Base-by-base conservation (phyloP, 2,888 invertebrate species). In the Ischnus inquisitorius region DNA sequence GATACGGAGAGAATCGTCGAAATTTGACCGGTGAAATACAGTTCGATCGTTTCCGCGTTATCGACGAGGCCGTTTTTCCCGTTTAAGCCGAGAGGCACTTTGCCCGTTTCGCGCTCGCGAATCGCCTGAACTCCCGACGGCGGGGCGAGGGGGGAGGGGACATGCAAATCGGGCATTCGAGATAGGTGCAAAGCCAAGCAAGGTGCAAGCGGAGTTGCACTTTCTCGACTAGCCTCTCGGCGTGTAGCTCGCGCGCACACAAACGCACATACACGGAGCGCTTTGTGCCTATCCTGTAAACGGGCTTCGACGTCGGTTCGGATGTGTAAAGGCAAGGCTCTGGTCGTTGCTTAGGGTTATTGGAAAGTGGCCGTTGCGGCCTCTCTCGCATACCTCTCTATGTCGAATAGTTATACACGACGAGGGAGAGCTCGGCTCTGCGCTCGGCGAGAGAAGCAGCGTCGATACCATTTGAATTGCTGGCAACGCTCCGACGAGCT, bases 181-280 rank as follows among this genome's bases (percentile, higher is more conserved):
- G 67, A 46, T 67, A 60, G 65, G 71, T 48, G 77, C 28, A 19
- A 16, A 41, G 51, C 14, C 54, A 41, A 22, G 71, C 79, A 79
- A 80, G 80, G 80, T 82, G 82, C 82, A 78, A 48, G 65, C 67
- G 34, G 51, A 60, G 69, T 28, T 72, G 82, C 82, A 82, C 82
- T 82, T 82, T 82, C 77, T 77, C 82, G 67, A 72, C 39, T 68
- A 39, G 60, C 57, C 57, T 54, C 57, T 57, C 22, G 25, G 12
- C 57, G 57, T 25, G 14, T 14, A 14, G 28, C 25, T 22, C 57
- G 57, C 51, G 12, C 16, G 16, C 51, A 51, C 57, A 28, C 57
- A 22, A 6, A 22, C 54, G 10, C 8, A 14, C 25, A 57, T 4
- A 25, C 22, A 4, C 19, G 10, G 3, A 54, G 54, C 10, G 10